Conservation (phyloP, 2,888 invertebrate species). For the Alitta virens region DNA sequence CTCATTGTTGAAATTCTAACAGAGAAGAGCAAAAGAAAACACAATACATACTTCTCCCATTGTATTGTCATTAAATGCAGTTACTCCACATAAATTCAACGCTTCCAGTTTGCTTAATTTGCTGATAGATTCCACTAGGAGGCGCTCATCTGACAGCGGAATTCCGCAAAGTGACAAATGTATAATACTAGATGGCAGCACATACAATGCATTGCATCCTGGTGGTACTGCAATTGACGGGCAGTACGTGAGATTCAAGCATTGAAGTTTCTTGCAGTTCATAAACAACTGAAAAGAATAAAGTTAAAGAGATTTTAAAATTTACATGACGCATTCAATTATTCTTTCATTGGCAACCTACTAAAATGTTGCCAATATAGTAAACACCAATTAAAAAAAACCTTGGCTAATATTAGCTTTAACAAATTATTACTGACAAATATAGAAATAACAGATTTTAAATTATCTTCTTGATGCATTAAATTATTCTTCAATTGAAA, state of each 20-base stretch:
- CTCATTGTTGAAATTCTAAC: too few relatives aligned
- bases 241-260: conserved; percentile 48
- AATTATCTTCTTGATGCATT: too few relatives aligned
- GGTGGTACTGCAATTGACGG: conserved; percentile 33
- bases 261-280: conserved; percentile 37
- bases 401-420: too few relatives aligned
- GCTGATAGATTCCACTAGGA: conserved; percentile 42
- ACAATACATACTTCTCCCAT: conserved; percentile 35
- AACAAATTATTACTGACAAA: too few relatives aligned
- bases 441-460: too few relatives aligned
- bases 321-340: too few relatives aligned
- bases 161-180: conserved; percentile 46
- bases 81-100: conserved; percentile 44
- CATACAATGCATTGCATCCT: conserved; percentile 37
- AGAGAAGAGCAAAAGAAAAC: too few relatives aligned
- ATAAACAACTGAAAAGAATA: conserved; percentile 40
- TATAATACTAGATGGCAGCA: conserved; percentile 38
- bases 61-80: conserved; percentile 44
- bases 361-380: too few relatives aligned
- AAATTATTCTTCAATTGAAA: too few relatives aligned
- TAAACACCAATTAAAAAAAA: too few relatives aligned
- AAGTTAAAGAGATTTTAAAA: too few relatives aligned
- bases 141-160: conserved; percentile 36
- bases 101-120: conserved; percentile 35
- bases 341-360: too few relatives aligned